These are phyloP conservation scores for Ladona fulva DNA, from an alignment of 1,140 invertebrate species.

Conservation along the genomic window DNA sequence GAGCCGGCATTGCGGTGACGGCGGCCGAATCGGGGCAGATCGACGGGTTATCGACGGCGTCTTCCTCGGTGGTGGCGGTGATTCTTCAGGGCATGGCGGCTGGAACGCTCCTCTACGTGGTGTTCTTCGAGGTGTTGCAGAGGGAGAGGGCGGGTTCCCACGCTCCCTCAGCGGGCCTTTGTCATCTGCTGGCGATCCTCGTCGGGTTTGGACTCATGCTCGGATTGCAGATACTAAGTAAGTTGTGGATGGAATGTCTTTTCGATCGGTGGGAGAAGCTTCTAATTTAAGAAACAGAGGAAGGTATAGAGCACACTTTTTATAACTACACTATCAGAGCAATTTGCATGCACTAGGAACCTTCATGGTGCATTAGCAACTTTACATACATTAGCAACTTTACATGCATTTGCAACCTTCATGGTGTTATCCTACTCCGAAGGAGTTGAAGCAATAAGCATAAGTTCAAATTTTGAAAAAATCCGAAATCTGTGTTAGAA, in stretches of 20 bases:
- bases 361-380: no score
- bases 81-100: constrained; percentile 75
- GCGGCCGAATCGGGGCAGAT: neutral
- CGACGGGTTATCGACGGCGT: neutral
- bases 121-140: constrained; percentile 83
- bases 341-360: no score
- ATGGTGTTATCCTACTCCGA: no score
- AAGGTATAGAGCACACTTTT: no score
- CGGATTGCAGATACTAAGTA: constrained; percentile 61
- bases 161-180: constrained; percentile 53
- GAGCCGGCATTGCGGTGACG: constrained; percentile 43
- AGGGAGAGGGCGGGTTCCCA: constrained; percentile 58
- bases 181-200: constrained; percentile 59
- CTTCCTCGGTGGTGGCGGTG: constrained; percentile 23
- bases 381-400: no score
- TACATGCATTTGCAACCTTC: no score
- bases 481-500: no score
- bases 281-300: no score
- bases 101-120: constrained; percentile 79
- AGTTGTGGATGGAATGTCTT: constrained; percentile 37
- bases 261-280: no score
- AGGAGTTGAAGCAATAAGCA: no score
- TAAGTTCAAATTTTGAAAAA: no score
- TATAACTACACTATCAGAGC: no score
- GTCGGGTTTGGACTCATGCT: constrained; percentile 70